Base-by-base conservation (phyloP, 1,140 invertebrate genomes). In the Melanaphis sacchari region DNA sequence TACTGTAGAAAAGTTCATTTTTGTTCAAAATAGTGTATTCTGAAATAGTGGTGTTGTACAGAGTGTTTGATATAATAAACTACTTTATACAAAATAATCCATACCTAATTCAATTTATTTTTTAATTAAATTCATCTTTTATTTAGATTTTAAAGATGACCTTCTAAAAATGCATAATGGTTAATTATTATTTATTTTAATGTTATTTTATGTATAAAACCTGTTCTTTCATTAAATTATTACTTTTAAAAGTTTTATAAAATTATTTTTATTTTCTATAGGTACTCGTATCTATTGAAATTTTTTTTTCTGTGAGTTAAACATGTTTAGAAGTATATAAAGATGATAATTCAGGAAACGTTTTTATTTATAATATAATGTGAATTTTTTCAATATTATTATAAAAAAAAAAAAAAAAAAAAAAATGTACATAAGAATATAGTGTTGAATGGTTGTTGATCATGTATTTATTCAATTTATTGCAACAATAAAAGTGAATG, bases 51-150 rank as follows among this genome's bases (percentile, higher is more conserved):
- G 26, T 54, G 49, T 54, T 22, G 15, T 22, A 54, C 40, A 26
- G 11, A 24, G 31, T 76, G 6, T 52, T 38, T 38, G 31, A 49
- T 22, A 54, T 26, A 89, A 26, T 15, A 26, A 46, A 46, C 15
- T 89, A 52, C 26, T 89, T 89, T 54, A 89, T 24, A 54, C 36
- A 54, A 89, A 52, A 43, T 43, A 43, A 89, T 54, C 49, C 88
- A 24, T 38, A 5, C 26, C n/a, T 26, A 54, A 89, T 54, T 46
- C 31, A 21, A 26, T 89, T 89, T 54, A 38, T 2, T 89, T 89
- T 89, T 89, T 54, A 54, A 89, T 89, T 36, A 38, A 54, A 54
- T 89, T 54, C 26, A 6, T 49, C 52, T 89, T 26, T 89, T 49
- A 24, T 89, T 52, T 38, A 5, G 1, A 89, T 89, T 22, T 26